Evolutionary conservation across 2,797 vertebrate genomes (phyloP), one percentile per base, ranked within the genome.

Genomic region (Poecile montanus): DNA sequence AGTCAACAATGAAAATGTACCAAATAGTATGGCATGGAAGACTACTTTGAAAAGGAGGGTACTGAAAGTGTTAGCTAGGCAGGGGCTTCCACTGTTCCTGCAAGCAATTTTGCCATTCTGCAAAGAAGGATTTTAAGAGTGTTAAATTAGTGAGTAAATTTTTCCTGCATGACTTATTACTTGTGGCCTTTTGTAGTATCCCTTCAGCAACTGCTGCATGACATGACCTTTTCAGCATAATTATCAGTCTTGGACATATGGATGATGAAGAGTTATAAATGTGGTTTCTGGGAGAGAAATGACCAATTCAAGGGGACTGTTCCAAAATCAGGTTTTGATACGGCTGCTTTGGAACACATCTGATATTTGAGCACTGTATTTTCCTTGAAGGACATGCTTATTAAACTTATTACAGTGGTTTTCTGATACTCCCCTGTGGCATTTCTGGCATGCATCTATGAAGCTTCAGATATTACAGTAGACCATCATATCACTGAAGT

Each of bases 221-320:
- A 62, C 47, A 26, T 92, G 84, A 95, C 84, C 82, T 96, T 95
- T 95, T 85, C 90, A 83, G 54, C 26, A 20, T 72, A 91, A 85
- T 94, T 94, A 89, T 91, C 65, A 81, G 65, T 57, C 38, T 76
- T 36, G 88, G 26, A 22, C 5, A 58, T 61, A 38, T 5, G 27
- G 80, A 79, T 42, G 48, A 79, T 76, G 44, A 38, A 73, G 47
- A 61, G 14, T 61, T 57, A 30, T 63, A 85, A 89, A 51, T 32
- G 34, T 32, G 19, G 18, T 40, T 71, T 9, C 75, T 88, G 65
- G 12, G 5, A 7, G 10, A 71, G 18, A 53, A 94, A 89, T 74
- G 34, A 56, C 40, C 45, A 89, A 15, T 73, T 81, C 16, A 16
- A 62, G 32, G 25, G 56, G 8, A 42, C 20, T 67, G 16, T 50